A percentile compares a stretch with the other conserved stretches of the same genome.
These are phyloP conservation scores for Podocnemis expansa DNA, from an alignment of 2,113 vertebrate genomes.

Conservation along the genomic window DNA sequence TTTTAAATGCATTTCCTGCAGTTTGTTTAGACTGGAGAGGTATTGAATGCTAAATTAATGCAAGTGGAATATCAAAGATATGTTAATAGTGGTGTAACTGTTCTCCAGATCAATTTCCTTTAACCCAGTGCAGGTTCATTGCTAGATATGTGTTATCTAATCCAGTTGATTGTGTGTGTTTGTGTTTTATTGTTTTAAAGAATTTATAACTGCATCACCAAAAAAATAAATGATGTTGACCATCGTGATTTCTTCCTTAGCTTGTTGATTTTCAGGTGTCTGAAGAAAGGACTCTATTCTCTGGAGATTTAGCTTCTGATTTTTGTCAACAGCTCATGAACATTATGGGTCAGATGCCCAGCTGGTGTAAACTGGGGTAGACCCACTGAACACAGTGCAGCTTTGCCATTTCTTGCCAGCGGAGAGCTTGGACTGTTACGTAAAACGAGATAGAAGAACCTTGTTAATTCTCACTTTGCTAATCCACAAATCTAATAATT, in stretches of 20 bases:
- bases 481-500: not conserved
- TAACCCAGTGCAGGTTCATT: not conserved
- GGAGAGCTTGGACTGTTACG: not conserved
- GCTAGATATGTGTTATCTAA: not conserved
- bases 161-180: not conserved
- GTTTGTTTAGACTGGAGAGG: not conserved
- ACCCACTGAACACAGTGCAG: not conserved
- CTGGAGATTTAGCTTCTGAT: not conserved
- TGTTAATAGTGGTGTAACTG: not conserved
- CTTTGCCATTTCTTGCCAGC: not conserved
- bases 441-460: not conserved
- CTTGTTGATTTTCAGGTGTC: not conserved
- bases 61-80: not conserved
- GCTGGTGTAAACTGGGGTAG: not conserved
- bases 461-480: not conserved
- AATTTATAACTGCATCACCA: not conserved
- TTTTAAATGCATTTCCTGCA: not conserved
- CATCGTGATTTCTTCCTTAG: not conserved
- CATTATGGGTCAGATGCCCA: not conserved
- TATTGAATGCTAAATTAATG: not conserved
- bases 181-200: not conserved
- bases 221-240: not conserved
- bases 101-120: not conserved
- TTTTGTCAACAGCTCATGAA: not conserved
- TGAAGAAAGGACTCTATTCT: not conserved